A percentile compares a stretch with the other conserved stretches of the same genome.
These are phyloP conservation scores for Shargacucullia verbasci DNA, from an alignment of 2,888 invertebrate species.

Conservation along the genomic window DNA sequence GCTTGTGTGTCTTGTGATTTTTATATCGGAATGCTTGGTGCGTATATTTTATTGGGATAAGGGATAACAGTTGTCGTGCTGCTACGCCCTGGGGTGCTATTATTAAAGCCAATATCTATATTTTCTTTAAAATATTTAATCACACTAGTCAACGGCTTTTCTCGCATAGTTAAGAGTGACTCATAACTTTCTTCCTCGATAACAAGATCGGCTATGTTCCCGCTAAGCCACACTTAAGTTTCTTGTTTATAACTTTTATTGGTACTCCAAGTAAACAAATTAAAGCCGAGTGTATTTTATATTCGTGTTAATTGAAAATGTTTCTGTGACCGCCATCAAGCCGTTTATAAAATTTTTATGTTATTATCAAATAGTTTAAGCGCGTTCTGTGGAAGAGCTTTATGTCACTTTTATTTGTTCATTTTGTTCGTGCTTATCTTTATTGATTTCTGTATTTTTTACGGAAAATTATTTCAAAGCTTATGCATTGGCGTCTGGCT, in stretches of 20 bases:
- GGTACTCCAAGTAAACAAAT: constrained; percentile 56
- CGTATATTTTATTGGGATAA: too few species aligned
- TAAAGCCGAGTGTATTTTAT: constrained; percentile 54
- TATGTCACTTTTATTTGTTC: constrained; percentile 4
- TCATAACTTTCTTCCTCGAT: constrained; percentile 23
- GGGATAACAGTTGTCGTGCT: too few species aligned
- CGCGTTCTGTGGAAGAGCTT: constrained; percentile 5
- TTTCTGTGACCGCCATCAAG: constrained; percentile 29
- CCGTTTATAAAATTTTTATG: constrained; percentile 42
- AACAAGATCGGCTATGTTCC: constrained; percentile 34
- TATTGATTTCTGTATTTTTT: too few species aligned
- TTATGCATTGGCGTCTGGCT: too few species aligned
- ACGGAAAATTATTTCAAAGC: too few species aligned
- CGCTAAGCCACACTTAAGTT: constrained; percentile 30
- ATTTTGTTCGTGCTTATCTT: background rate
- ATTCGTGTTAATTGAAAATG: constrained; percentile 57
- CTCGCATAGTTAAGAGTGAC: constrained; percentile 2
- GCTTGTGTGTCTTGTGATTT: too few species aligned
- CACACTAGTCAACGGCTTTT: background rate
- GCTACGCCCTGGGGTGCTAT: too few species aligned
- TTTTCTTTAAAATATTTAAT: background rate
- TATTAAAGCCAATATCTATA: too few species aligned
- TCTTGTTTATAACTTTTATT: constrained; percentile 56
- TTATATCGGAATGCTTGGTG: too few species aligned
- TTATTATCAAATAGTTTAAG: constrained; percentile 40